Evolutionary conservation across 2,113 vertebrate genomes (phyloP), one percentile per base, ranked within the genome.

Genomic region (Synodontis membranacea): DNA sequence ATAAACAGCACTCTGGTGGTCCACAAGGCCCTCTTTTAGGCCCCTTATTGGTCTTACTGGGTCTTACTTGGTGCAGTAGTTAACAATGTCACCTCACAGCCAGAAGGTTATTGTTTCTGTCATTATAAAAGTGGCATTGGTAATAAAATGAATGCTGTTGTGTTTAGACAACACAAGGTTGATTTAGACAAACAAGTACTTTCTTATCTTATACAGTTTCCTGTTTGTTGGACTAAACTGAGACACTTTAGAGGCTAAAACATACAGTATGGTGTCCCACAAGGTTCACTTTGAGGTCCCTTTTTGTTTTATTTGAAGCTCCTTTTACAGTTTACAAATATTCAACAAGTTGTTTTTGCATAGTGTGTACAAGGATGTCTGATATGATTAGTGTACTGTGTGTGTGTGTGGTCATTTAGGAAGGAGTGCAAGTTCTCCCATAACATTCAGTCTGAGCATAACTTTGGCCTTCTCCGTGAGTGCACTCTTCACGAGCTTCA

Each of bases 401-500:
- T 48, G 39, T 54, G 54, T 70, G 78, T 56, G 17, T 11, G 52
- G n/a, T 37, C 28, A 56, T 56, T 48, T 83, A 95, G 94, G 92
- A 93, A 92, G 60, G 85, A 80, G 52, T 95, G 94, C 79, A 94
- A 88, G 31, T 93, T 90, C 46, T 94, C 93, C 44, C 94, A 95
- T 68, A 81, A 93, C 75, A 70, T 95, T 31, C 70, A 28, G 0
- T 94, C 93, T 0, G 81, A 86, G 48, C 93, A 94, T 75, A 95
- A 95, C 90, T 86, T 48, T 1, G 39, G 62, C 0, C 44, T 94
- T 0, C 92, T 95, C 84, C 87, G 91, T 23, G 93, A 94, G 10
- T 93, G 91, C 52, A 91, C 91, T 0, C 92, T 95, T 79, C 92
- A 93, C 5, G 87, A 93, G 75, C 92, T 95, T 31, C 64, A 91